These are phyloP conservation scores for Meteorus sp. DNA, from an alignment of 1,140 invertebrate genomes.

Conservation along the genomic window DNA sequence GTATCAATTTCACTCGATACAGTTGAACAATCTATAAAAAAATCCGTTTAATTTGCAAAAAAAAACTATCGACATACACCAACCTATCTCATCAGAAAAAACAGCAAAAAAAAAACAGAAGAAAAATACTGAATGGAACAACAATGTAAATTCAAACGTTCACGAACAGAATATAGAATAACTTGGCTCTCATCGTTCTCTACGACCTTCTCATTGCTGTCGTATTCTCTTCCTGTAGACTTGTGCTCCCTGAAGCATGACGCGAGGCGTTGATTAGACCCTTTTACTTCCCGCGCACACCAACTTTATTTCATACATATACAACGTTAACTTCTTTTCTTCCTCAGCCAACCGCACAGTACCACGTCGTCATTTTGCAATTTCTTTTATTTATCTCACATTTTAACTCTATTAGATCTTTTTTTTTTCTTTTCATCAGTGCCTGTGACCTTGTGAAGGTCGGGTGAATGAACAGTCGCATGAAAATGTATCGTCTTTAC, in stretches of 20 bases:
- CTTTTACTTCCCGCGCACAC: conserved; percentile 31
- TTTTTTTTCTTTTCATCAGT: conserved; percentile 27
- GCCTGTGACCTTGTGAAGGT: conserved; percentile 57
- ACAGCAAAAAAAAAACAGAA: too few relatives aligned
- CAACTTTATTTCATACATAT: conserved; percentile 26
- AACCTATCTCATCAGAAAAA: too few relatives aligned
- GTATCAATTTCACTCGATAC: too few relatives aligned
- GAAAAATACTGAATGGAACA: too few relatives aligned
- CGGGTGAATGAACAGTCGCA: conserved; percentile 57
- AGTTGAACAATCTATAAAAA: too few relatives aligned
- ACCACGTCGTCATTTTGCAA: conserved; percentile 32
- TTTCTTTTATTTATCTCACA: too few relatives aligned
- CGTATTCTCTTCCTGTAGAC: conserved; percentile 31
- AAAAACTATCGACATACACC: too few relatives aligned
- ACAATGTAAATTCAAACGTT: too few relatives aligned
- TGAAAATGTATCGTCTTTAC: conserved; percentile 5
- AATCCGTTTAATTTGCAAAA: too few relatives aligned
- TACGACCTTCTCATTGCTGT: conserved; percentile 3
- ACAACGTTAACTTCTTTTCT: conserved; percentile 32
- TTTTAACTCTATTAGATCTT: too few relatives aligned
- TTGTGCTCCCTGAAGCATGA: conserved; percentile 52
- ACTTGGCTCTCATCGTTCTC: background rate
- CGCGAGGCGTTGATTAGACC: conserved; percentile 56
- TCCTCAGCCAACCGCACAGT: conserved; percentile 32
- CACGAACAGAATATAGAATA: background rate